phyloP scores from a whole-genome alignment of 2,888 invertebrate genomes.

The Lymantria monacha region DNA sequence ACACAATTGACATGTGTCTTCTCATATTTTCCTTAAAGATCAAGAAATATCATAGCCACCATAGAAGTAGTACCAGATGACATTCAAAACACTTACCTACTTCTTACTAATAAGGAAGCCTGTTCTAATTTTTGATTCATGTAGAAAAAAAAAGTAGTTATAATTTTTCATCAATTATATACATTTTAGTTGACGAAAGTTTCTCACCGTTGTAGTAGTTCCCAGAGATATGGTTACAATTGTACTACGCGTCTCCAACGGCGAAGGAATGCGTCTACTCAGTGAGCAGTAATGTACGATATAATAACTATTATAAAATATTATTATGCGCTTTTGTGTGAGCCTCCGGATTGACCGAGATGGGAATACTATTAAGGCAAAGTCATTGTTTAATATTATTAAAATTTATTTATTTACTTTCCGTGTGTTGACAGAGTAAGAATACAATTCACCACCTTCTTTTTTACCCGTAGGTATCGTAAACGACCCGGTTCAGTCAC shows the following conservation, averaged over 20 bases:
- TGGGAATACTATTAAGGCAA: slow-evolving; percentile 24
- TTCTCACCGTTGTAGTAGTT: slow-evolving; percentile 1
- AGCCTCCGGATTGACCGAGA: slow-evolving; percentile 13
- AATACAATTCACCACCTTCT: no score
- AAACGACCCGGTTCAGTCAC: no score
- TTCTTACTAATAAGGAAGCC: no score
- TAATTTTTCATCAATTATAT: background rate
- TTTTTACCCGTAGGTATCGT: no score
- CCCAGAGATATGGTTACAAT: slow-evolving; percentile 3
- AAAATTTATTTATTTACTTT: background rate
- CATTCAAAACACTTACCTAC: no score
- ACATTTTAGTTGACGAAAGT: background rate
- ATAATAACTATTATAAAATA: slow-evolving; percentile 36
- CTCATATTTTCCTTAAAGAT: no score
- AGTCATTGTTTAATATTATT: background rate
- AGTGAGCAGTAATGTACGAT: slow-evolving; percentile 29
- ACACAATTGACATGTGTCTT: no score
- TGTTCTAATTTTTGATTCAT: no score
- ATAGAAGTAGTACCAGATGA: no score
- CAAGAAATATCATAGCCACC: no score
- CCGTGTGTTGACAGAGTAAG: no score
- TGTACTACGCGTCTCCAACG: slow-evolving; percentile 8
- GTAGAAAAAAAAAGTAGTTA: background rate
- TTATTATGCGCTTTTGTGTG: slow-evolving; percentile 15
- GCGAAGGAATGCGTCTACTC: slow-evolving; percentile 34